Conservation (phyloP, 1,140 invertebrate genomes). For the Bombus picipes region DNA sequence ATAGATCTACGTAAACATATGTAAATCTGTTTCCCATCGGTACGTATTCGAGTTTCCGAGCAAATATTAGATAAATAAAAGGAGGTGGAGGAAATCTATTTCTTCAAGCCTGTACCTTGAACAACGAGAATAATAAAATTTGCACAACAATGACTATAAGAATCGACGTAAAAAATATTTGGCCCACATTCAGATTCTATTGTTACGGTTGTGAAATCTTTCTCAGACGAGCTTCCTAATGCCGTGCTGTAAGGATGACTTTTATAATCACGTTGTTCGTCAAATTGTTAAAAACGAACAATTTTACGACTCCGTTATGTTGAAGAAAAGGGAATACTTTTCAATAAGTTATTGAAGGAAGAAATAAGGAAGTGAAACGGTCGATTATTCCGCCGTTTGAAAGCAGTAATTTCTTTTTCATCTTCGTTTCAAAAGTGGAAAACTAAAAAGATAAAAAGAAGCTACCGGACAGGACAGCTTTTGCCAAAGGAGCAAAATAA, state of each 20-base stretch:
- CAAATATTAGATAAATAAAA: not conserved
- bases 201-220: not conserved
- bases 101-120: not conserved
- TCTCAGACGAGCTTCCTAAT: not conserved
- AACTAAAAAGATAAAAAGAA: not conserved
- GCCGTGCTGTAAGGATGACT: no score
- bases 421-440: not conserved
- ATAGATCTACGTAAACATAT: not conserved
- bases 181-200: not conserved
- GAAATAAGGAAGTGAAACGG: no score
- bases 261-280: not conserved
- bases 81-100: not conserved
- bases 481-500: no score
- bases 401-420: not conserved
- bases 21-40: not conserved
- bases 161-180: conserved; percentile 15
- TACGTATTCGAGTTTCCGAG: not conserved
- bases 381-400: no score
- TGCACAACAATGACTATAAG: not conserved
- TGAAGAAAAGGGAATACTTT: no score
- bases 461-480: no score
- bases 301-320: no score
- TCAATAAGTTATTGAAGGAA: no score
- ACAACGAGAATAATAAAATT: not conserved
- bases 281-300: not conserved